phyloP scores from a whole-genome alignment of 2,888 invertebrate genomes.

The Synergus gifuensis region DNA sequence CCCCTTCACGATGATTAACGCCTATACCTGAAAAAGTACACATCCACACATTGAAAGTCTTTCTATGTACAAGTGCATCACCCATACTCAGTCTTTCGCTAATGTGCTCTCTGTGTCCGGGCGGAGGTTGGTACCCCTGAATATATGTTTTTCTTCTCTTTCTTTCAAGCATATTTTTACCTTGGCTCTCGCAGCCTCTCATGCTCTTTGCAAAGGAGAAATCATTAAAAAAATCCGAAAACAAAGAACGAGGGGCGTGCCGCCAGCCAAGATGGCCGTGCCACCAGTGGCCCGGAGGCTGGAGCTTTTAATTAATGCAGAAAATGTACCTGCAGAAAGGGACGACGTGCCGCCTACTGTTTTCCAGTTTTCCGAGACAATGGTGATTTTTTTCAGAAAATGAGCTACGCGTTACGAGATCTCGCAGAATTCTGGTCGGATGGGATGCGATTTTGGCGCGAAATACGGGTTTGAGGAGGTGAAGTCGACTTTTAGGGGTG shows the following conservation, averaged over 20 bases:
- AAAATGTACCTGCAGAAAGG: slow-evolving; percentile 56
- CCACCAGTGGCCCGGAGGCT: slow-evolving; percentile 69
- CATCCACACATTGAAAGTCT: neutral
- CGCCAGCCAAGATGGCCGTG: slow-evolving; percentile 76
- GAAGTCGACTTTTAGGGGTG: slow-evolving; percentile 51
- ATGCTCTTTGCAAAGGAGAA: slow-evolving; percentile 64
- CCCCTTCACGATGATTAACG: slow-evolving; percentile 33
- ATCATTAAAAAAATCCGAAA: slow-evolving; percentile 75
- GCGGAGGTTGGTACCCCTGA: slow-evolving; percentile 54
- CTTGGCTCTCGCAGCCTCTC: slow-evolving; percentile 47
- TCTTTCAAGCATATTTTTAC: slow-evolving; percentile 27
- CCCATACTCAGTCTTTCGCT: slow-evolving; percentile 13
- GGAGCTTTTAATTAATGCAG: slow-evolving; percentile 76
- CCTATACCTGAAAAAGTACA: slow-evolving; percentile 19
- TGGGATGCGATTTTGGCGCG: slow-evolving; percentile 40
- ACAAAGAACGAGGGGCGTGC: slow-evolving; percentile 76
- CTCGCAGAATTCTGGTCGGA: slow-evolving; percentile 40
- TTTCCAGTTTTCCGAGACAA: slow-evolving; percentile 34
- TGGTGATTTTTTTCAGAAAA: slow-evolving; percentile 17
- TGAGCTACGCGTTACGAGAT: slow-evolving; percentile 11
- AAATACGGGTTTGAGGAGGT: slow-evolving; percentile 16
- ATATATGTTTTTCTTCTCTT: slow-evolving; percentile 37
- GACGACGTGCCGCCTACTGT: slow-evolving; percentile 45
- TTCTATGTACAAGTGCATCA: slow-evolving; percentile 3
- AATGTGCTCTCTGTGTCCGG: slow-evolving; percentile 30